Evolutionary conservation across 2,797 vertebrate genomes (phyloP).

Genomic region (Parambassis ranga): DNA sequence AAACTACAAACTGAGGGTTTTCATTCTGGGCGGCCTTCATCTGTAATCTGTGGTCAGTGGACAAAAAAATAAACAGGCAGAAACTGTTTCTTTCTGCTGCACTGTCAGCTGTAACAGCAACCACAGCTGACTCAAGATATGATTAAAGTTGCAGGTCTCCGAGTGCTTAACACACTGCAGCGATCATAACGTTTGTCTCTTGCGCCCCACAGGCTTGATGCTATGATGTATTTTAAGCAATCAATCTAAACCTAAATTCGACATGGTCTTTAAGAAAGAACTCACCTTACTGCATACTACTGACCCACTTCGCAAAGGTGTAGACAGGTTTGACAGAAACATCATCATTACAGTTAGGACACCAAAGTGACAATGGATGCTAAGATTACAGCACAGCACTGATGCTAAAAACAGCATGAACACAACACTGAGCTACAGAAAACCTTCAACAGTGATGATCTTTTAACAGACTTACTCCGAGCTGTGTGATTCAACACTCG

Average conservation of each 20-base stretch:
- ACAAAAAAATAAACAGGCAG: background rate
- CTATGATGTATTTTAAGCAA: background rate
- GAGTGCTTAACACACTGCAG: no score
- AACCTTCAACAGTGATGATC: background rate
- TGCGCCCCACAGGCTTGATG: background rate
- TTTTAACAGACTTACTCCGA: background rate
- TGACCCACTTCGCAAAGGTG: constrained; percentile 23
- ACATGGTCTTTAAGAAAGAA: no score
- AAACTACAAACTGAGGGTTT: background rate
- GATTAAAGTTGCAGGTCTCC: no score
- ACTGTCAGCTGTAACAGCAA: background rate
- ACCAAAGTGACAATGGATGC: constrained; percentile 13
- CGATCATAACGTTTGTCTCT: no score
- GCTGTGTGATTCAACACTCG: constrained; percentile 16
- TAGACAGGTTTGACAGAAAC: constrained; percentile 16
- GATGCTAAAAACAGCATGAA: constrained; percentile 1
- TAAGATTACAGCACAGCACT: constrained; percentile 14
- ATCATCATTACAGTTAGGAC: background rate
- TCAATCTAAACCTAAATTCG: no score
- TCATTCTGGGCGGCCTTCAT: constrained; percentile 12
- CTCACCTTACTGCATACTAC: background rate
- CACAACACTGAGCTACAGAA: constrained; percentile 3
- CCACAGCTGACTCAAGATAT: background rate
- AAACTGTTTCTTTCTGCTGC: constrained; percentile 12
- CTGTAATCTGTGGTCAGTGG: constrained; percentile 31